Evolutionary conservation across 1,140 invertebrate genomes (phyloP), one percentile per base, ranked within the genome.

Genomic region (Palaemon carinicauda): DNA sequence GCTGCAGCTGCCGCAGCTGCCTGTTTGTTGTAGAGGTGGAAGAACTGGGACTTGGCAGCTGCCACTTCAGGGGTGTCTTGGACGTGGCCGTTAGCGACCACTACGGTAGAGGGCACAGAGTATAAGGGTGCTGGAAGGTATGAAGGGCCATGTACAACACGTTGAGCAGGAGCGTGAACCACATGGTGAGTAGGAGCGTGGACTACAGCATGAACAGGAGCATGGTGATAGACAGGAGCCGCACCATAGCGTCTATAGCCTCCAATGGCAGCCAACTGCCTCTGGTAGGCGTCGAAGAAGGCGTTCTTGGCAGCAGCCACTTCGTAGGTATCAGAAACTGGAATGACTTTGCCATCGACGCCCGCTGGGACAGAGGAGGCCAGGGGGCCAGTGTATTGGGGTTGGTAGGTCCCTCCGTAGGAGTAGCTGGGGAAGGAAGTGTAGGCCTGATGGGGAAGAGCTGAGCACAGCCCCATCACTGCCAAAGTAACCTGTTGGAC

Each of bases 371-470:
- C 41, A 53, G 52, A 65, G 41, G 88, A 54, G 15, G 88, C 88
- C 41, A 89, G n/a, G 41, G 88, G 88, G n/a, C 88, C 88, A 9
- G n/a, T 82, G 83, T 83, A 89, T 79, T 78, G 86, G 78, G 78
- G 69, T 15, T 65, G 78, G 51, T 29, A 27, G 52, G 52, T 1
- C 24, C 27, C 24, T 21, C 24, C 27, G 24, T 50, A 24, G 15
- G 71, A 31, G 51, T 52, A 53, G 65, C 33, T 27, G 17, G 65
- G 80, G 21, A 65, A 27, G 60, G 21, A 3, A 12, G 0, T 27
- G 27, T 21, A 65, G 27, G 60, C 60, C 60, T 9, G 60, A 27
- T 65, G 60, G 60, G 60, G 60, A n/a, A 27, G 21, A 65, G 19
- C 60, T 15, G 60, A 21, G 60, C 60, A 65, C 60, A 27, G 21